Base-by-base conservation (phyloP, 2,888 invertebrate genomes). In the Xiphydria camelus region DNA sequence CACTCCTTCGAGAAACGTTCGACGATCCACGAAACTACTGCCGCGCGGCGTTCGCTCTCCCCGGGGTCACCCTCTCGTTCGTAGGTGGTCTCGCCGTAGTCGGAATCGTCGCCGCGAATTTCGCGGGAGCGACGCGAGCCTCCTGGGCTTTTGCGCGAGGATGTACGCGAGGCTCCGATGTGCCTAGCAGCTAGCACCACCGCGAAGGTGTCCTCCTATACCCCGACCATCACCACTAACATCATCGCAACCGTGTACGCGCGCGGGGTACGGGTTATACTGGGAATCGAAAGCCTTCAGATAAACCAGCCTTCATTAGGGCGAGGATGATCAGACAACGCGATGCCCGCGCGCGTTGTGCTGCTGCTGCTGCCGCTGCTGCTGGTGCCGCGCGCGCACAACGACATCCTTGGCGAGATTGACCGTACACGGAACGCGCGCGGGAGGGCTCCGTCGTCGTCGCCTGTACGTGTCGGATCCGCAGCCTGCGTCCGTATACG, bases 291-390 rank as follows among this genome's bases (percentile, higher is more conserved):
- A 68, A 70, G 69, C 67, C 70, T 70, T 70, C 68, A 74, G 74
- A 75, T 75, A 74, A 75, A 75, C 64, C 73, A 72, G 68, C 67
- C 74, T 75, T 75, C 75, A 75, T 75, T 75, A 75, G 74, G 69
- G 67, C 72, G 69, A 70, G 72, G 70, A 72, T 74, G 75, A 75
- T 75, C 74, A 68, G 75, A 75, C 73, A 75, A 75, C 69, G 66
- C 69, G 70, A 74, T 72, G 69, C 55, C 60, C 63, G 61, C 55
- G 18, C 26, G 15, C 29, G 36, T 15, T 37, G 35, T 12, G 26
- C 12, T 21, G 41, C 29, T 41, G 46, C 51, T 47, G 53, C 46
- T 59, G 49, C 53, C 56, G 59, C 48, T 58, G 51, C 56, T 12
- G 43, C 45, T 45, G 29, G 29, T 29, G 21, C 44, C 48, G 41